Percentiles rank a stretch among this genome's conserved stretches.
These are phyloP conservation scores for Pimephales promelas DNA, from an alignment of 2,113 vertebrate species.

Conservation along the genomic window DNA sequence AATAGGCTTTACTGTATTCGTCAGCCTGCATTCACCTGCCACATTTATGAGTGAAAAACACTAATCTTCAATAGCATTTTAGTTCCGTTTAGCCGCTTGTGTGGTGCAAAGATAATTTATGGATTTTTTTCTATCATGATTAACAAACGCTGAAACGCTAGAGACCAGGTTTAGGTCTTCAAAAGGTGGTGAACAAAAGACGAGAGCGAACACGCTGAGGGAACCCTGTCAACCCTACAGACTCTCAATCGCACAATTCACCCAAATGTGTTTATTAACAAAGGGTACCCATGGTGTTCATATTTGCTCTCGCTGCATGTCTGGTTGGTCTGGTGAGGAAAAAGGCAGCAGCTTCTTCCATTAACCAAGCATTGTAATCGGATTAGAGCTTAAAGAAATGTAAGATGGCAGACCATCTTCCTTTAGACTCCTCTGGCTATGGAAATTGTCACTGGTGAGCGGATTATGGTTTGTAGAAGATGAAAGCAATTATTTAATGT, in stretches of 20 bases:
- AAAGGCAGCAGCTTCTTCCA: constrained; percentile 54
- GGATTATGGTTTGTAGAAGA: constrained; percentile 60
- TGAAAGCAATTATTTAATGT: constrained; percentile 65
- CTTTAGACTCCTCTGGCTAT: constrained; percentile 51
- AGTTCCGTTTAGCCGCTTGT: constrained; percentile 39
- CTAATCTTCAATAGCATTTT: constrained; percentile 55
- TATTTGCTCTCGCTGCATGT: constrained; percentile 50
- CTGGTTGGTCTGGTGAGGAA: constrained; percentile 53
- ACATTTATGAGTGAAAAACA: constrained; percentile 15
- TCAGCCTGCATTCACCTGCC: neutral
- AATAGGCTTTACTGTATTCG: constrained; percentile 27
- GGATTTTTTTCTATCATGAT: constrained; percentile 48
- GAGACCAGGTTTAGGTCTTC: constrained; percentile 48
- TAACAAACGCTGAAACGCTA: constrained; percentile 33
- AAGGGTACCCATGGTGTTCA: constrained; percentile 53
- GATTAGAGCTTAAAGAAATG: constrained; percentile 62
- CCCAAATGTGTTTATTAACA: constrained; percentile 60
- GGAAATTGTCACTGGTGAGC: constrained; percentile 62
- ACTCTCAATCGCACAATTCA: constrained; percentile 42
- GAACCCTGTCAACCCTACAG: constrained; percentile 26
- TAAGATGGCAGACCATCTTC: constrained; percentile 57
- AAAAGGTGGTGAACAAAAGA: constrained; percentile 52
- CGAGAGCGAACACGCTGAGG: constrained; percentile 14
- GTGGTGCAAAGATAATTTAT: constrained; percentile 41
- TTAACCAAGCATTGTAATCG: constrained; percentile 60